These are phyloP conservation scores for Drosophila malerkotliana DNA, from an alignment of 1,140 invertebrate species.

Conservation along the genomic window DNA sequence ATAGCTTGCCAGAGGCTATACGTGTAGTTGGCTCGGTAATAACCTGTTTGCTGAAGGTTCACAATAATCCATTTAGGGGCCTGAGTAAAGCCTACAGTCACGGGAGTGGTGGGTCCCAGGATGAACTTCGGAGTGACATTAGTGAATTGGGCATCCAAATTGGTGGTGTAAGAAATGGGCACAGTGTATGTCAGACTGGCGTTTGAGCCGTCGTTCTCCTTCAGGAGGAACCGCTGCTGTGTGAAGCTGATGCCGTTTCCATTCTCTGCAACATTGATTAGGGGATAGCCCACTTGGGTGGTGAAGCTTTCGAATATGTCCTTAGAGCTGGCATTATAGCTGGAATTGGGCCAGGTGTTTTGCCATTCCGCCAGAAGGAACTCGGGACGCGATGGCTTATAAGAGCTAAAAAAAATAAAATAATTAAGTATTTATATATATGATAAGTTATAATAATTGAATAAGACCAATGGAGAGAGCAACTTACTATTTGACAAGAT, in stretches of 20 bases:
- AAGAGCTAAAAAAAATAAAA: slow-evolving; percentile 25
- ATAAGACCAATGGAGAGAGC: neutral
- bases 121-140: slow-evolving; percentile 85
- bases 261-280: slow-evolving; percentile 84
- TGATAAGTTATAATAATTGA: neutral
- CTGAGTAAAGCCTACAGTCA: neutral
- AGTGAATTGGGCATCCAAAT: slow-evolving; percentile 83
- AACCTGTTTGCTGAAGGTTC: slow-evolving; percentile 89
- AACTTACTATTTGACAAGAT: slow-evolving; percentile 85
- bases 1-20: slow-evolving; percentile 87
- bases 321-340: slow-evolving; percentile 41
- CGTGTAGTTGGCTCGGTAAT: slow-evolving; percentile 93
- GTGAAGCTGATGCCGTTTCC: slow-evolving; percentile 49
- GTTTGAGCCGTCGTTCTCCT: slow-evolving; percentile 68
- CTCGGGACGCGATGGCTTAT: slow-evolving; percentile 85
- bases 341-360: slow-evolving; percentile 69
- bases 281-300: slow-evolving; percentile 89
- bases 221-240: slow-evolving; percentile 86
- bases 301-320: slow-evolving; percentile 89
- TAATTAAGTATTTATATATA: neutral
- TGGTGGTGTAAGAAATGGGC: slow-evolving; percentile 86
- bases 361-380: slow-evolving; percentile 87
- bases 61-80: slow-evolving; percentile 87
- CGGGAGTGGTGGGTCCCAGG: slow-evolving; percentile 19
- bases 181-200: slow-evolving; percentile 85